A percentile compares a stretch with the other conserved stretches of the same genome.
Evolutionary conservation across 2,113 vertebrate species (phyloP).

Genomic region (Lasiurus borealis): DNA sequence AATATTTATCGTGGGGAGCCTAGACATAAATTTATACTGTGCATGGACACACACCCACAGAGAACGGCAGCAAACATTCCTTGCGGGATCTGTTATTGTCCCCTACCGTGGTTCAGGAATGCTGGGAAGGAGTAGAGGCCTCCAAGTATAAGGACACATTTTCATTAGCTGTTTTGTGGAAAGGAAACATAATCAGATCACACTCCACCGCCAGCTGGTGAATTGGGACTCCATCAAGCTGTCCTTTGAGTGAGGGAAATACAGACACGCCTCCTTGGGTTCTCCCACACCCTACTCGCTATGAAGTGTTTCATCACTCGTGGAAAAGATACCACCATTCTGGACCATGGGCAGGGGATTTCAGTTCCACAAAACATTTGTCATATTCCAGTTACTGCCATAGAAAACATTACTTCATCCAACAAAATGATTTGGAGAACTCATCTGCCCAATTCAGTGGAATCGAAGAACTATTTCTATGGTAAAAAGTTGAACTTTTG

Average conservation of each 20-base stretch:
- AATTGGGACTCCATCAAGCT: constrained; percentile 25
- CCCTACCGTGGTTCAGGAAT: constrained; percentile 26
- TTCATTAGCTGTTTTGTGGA: constrained; percentile 55
- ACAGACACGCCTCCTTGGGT: fast-evolving
- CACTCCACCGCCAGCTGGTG: neutral
- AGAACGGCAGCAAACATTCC: constrained; percentile 3
- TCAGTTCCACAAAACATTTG: neutral
- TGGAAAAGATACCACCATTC: constrained; percentile 25
- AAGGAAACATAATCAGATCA: constrained; percentile 52
- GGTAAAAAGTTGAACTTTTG: constrained; percentile 47
- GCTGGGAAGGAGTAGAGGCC: neutral
- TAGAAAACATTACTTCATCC: constrained; percentile 19
- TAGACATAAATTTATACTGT: constrained; percentile 39
- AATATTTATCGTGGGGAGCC: neutral
- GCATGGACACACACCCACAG: neutral
- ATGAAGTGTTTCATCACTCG: neutral
- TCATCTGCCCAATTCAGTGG: neutral
- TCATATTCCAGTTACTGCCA: neutral
- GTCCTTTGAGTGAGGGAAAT: neutral
- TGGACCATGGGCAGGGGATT: neutral
- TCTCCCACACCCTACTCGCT: neutral
- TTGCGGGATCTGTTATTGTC: neutral
- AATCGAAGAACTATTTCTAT: neutral
- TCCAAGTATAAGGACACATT: neutral
- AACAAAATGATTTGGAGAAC: neutral